A percentile compares a stretch with the other conserved stretches of the same genome.
Conservation (phyloP, 2,113 vertebrate species). For the Cisticola juncidis region DNA sequence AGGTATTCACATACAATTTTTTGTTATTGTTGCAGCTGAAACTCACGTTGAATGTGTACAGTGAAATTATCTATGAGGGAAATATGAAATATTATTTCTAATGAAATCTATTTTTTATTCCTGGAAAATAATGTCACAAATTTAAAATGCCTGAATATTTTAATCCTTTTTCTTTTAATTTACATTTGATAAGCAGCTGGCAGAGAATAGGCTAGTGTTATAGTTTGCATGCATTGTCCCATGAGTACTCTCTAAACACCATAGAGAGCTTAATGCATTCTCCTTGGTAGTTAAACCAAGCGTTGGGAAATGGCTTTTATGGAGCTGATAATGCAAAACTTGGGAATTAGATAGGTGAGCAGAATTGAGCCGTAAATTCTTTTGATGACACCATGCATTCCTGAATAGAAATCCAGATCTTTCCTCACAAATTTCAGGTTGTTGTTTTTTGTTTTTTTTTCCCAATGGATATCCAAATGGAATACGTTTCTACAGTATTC, state of each 20-base stretch:
- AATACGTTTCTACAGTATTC: not conserved
- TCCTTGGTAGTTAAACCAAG: not conserved
- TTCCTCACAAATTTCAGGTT: no score
- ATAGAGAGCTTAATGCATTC: not conserved
- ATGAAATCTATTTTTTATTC: not conserved
- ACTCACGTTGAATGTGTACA: not conserved
- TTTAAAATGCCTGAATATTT: not conserved
- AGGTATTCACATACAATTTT: not conserved
- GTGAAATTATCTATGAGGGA: not conserved
- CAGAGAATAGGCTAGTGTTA: not conserved
- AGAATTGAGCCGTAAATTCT: not conserved
- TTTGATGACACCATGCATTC: not conserved
- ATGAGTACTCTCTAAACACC: not conserved
- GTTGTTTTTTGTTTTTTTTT: fast-evolving
- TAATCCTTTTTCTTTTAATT: not conserved
- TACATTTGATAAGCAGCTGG: not conserved
- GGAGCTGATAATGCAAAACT: not conserved
- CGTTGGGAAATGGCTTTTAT: not conserved
- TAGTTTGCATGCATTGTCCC: not conserved
- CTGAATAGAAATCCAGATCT: not conserved
- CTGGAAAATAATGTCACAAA: not conserved
- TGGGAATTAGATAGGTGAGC: not conserved
- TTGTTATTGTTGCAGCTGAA: not conserved
- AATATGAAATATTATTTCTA: not conserved
- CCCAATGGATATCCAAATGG: not conserved